Evolutionary conservation across 1,140 invertebrate genomes (phyloP).

Genomic region (Penaeus chinensis): DNA sequence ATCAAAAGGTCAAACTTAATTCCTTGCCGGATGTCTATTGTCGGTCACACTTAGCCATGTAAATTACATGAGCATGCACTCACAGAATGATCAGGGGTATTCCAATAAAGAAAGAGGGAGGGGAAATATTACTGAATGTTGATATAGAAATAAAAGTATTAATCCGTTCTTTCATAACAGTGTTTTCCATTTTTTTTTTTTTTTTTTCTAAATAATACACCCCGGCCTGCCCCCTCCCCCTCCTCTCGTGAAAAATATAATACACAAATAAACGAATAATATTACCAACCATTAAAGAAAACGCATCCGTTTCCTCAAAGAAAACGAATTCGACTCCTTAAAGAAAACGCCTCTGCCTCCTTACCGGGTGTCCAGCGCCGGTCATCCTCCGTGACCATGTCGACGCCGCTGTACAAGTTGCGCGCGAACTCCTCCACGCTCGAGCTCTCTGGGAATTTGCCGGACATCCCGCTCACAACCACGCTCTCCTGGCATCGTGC

Average conservation of each 20-base stretch:
- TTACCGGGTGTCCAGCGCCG: slow-evolving; percentile 81
- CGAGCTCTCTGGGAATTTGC: slow-evolving; percentile 87
- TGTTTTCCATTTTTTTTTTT: no score
- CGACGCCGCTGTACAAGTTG: slow-evolving; percentile 84
- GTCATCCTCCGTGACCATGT: slow-evolving; percentile 89
- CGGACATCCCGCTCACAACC: slow-evolving; percentile 89
- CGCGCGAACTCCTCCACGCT: slow-evolving; percentile 90
- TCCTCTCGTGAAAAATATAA: no score
- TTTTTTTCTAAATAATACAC: no score
- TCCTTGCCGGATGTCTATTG: neutral
- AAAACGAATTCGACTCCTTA: no score
- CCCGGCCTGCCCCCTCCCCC: no score
- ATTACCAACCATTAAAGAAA: no score
- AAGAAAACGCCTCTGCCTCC: neutral
- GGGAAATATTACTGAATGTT: no score
- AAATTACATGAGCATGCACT: neutral
- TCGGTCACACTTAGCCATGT: neutral
- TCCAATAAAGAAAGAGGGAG: no score
- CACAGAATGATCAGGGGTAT: no score
- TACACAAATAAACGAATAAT: no score
- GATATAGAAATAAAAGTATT: no score
- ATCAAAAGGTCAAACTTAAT: slow-evolving; percentile 6
- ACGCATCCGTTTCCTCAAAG: neutral
- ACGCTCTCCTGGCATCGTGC: slow-evolving; percentile 73
- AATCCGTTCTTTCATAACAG: no score